Percentiles rank a stretch among this genome's conserved stretches.
Conservation (phyloP, 2,113 vertebrate species). For the Tachysurus fulvidraco region DNA sequence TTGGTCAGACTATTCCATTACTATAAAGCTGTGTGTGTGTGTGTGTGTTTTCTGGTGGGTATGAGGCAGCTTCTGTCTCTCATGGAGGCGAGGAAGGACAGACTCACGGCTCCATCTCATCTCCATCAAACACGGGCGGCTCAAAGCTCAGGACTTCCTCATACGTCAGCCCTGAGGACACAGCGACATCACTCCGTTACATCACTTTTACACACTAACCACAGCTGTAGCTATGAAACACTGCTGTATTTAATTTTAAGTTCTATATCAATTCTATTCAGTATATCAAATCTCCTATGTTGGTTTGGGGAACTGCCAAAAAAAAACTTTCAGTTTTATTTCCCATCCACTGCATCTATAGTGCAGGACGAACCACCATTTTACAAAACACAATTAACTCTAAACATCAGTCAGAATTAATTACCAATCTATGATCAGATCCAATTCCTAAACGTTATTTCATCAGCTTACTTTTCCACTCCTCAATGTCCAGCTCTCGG, state of each 20-base stretch:
- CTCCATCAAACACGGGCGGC: constrained; percentile 85
- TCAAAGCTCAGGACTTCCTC: constrained; percentile 93
- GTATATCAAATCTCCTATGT: not conserved
- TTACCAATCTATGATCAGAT: not conserved
- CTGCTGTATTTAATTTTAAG: no score
- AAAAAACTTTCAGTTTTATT: not conserved
- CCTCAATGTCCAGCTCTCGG: constrained; percentile 93
- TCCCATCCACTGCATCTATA: not conserved
- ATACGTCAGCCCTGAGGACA: constrained; percentile 84
- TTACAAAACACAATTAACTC: not conserved
- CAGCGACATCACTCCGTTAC: not conserved
- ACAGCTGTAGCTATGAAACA: not conserved
- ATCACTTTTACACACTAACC: not conserved
- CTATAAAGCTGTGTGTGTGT: constrained; percentile 68
- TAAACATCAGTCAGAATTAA: not conserved
- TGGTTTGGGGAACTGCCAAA: not conserved
- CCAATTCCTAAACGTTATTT: not conserved
- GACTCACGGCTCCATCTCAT: constrained; percentile 95
- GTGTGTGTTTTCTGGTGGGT: constrained; percentile 66
- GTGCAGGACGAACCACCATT: not conserved
- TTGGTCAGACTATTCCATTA: constrained; percentile 69
- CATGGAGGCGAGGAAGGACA: constrained; percentile 49
- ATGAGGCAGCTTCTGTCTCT: constrained; percentile 70
- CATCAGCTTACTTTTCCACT: constrained; percentile 91
- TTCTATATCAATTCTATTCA: not conserved